Percentiles rank a stretch among this genome's conserved stretches.
phyloP scores from a whole-genome alignment of 2,797 vertebrate genomes.

The Notoglanidium macrostoma region DNA sequence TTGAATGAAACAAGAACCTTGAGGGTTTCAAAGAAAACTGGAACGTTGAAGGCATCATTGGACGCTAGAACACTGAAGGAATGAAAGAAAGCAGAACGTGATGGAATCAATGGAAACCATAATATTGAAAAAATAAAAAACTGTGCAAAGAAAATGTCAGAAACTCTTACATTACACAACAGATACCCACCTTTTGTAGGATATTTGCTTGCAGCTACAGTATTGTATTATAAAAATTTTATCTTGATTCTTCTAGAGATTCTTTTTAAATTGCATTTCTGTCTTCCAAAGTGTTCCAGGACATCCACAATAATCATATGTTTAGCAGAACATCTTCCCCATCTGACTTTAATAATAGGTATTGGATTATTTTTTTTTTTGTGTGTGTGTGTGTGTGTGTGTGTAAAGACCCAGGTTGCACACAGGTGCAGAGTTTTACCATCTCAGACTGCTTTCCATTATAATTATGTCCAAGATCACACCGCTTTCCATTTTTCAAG shows the following conservation, averaged over 20 bases:
- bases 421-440: neutral
- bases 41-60: neutral
- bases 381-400: neutral
- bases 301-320: constrained; percentile 3
- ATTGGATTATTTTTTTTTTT: neutral
- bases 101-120: neutral
- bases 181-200: neutral
- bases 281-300: neutral
- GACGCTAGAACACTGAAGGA: neutral
- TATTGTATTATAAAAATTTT: neutral
- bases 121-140: neutral
- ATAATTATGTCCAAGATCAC: constrained; percentile 3
- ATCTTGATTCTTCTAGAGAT: neutral
- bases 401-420: neutral
- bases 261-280: constrained; percentile 1
- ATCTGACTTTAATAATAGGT: neutral
- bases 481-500: constrained; percentile 21
- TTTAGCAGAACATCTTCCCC: neutral
- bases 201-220: neutral
- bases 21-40: neutral
- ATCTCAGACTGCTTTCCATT: constrained; percentile 15
- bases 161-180: neutral
- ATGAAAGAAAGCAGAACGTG: neutral
- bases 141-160: neutral
- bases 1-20: neutral